A percentile compares a stretch with the other conserved stretches of the same genome.
phyloP scores from a whole-genome alignment of 2,888 invertebrate species.

The Euclidia mi region DNA sequence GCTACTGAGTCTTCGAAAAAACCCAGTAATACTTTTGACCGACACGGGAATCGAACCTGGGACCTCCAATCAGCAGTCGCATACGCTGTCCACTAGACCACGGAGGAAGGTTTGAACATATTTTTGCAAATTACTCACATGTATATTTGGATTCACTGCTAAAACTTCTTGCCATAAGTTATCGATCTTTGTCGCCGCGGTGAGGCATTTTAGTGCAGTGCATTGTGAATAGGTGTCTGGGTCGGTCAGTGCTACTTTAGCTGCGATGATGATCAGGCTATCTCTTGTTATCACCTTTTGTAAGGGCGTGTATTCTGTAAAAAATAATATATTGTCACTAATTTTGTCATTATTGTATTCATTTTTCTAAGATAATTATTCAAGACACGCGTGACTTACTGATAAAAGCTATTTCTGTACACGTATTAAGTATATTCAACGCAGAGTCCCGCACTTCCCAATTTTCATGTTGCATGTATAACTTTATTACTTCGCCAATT shows the following conservation, averaged over 20 bases:
- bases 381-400: no score
- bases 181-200: constrained; percentile 59
- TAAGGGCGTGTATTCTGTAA: constrained; percentile 60
- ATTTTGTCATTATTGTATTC: no score
- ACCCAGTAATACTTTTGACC: no score
- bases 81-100: no score
- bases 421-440: constrained; percentile 91
- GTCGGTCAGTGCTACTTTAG: constrained; percentile 53
- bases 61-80: no score
- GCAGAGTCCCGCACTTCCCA: constrained; percentile 94
- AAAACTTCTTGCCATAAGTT: constrained; percentile 61
- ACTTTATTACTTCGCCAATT: constrained; percentile 90
- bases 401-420: constrained; percentile 91
- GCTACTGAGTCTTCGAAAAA: no score
- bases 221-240: constrained; percentile 56
- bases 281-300: constrained; percentile 56
- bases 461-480: constrained; percentile 90
- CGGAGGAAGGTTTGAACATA: no score
- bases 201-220: constrained; percentile 60
- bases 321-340: background rate
- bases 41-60: no score
- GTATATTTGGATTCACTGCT: constrained; percentile 39
- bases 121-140: constrained; percentile 56
- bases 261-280: constrained; percentile 53
- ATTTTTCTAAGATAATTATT: no score